Evolutionary conservation across 2,113 vertebrate species (phyloP).

Genomic region (Perca flavescens): DNA sequence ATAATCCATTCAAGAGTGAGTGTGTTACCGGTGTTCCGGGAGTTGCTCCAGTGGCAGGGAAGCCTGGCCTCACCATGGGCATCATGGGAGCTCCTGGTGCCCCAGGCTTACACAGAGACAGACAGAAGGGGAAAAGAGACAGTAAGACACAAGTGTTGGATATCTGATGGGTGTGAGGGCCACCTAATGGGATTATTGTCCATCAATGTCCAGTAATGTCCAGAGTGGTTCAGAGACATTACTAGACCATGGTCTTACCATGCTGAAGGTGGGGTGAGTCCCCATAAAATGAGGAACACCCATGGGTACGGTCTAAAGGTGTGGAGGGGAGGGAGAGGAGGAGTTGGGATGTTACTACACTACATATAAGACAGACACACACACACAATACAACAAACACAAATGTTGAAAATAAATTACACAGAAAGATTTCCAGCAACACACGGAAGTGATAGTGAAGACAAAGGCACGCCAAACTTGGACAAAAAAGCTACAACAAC

Average conservation of each 20-base stretch:
- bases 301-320: conserved; percentile 82
- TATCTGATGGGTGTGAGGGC: conserved; percentile 32
- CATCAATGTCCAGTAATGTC: conserved; percentile 69
- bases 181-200: conserved; percentile 62
- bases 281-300: conserved; percentile 83
- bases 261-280: conserved; percentile 88
- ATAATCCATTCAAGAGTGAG: background rate
- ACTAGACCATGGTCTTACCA: conserved; percentile 87
- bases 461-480: background rate
- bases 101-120: conserved; percentile 83
- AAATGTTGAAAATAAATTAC: background rate
- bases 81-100: conserved; percentile 91
- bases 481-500: conserved; percentile 15
- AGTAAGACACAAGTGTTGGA: conserved; percentile 48
- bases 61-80: conserved; percentile 94
- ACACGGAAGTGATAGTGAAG: background rate
- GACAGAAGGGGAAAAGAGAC: conserved; percentile 38
- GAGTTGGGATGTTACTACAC: conserved; percentile 78
- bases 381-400: conserved; percentile 12
- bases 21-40: conserved; percentile 85
- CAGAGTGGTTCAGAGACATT: conserved; percentile 53
- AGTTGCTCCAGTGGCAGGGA: conserved; percentile 83
- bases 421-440: conserved; percentile 4
- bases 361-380: conserved; percentile 65
- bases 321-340: conserved; percentile 72